Conservation (phyloP, 2,888 invertebrate species). For the Drepana falcataria region DNA sequence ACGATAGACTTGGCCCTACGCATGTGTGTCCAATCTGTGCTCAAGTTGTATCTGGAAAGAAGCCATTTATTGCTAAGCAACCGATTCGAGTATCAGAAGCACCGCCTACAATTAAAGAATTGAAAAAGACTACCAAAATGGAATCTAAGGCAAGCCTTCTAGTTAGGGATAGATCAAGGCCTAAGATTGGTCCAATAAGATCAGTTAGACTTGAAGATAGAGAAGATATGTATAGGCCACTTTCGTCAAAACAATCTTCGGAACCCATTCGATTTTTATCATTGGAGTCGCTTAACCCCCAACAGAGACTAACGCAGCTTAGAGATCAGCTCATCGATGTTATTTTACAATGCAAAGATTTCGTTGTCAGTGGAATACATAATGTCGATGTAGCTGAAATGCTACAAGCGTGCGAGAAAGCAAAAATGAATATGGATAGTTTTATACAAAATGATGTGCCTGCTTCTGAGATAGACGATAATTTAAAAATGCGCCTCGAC, state of each 20-base stretch:
- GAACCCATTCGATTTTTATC: not conserved
- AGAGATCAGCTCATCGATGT: slow-evolving; percentile 23
- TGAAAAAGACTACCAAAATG: not conserved
- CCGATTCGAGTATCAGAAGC: not conserved
- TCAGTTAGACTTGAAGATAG: not conserved
- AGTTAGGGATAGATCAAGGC: not conserved
- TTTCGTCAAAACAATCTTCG: slow-evolving; percentile 4
- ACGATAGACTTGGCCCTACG: not conserved
- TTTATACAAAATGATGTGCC: slow-evolving; percentile 10
- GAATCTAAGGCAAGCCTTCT: not conserved
- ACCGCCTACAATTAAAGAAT: not conserved
- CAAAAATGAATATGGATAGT: slow-evolving; percentile 18
- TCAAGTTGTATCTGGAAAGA: not conserved
- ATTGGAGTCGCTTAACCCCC: not conserved
- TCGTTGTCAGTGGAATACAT: slow-evolving; percentile 19
- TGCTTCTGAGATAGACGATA: slow-evolving; percentile 4
- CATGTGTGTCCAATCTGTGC: slow-evolving; percentile 13
- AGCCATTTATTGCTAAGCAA: not conserved
- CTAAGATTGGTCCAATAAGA: not conserved
- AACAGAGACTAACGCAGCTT: slow-evolving; percentile 16
- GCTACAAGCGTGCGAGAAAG: slow-evolving; percentile 24
- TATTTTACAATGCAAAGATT: slow-evolving; percentile 20
- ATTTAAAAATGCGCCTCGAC: slow-evolving; percentile 16
- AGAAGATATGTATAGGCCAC: not conserved
- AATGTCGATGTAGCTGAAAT: slow-evolving; percentile 20